phyloP scores from a whole-genome alignment of 2,797 vertebrate genomes.

The Sternarchorhynchus goeldii region DNA sequence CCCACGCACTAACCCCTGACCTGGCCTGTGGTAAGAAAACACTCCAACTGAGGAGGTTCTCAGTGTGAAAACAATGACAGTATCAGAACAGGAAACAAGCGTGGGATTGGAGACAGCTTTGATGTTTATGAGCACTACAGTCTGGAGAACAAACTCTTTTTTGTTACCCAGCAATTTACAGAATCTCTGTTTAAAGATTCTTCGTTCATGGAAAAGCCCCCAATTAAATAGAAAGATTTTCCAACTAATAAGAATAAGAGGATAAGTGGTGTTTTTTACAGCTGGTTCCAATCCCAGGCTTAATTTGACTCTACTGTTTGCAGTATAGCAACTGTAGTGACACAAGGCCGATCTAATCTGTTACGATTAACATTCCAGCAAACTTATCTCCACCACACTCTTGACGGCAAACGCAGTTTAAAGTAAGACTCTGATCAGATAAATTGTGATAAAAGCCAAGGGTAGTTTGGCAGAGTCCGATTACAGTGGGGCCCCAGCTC shows the following conservation, averaged over 20 bases:
- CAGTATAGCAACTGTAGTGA: constrained; percentile 32
- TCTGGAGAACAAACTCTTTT: constrained; percentile 1
- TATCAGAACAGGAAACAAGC: constrained; percentile 42
- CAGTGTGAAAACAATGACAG: constrained; percentile 35
- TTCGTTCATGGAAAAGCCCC: constrained; percentile 20
- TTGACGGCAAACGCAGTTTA: constrained; percentile 41
- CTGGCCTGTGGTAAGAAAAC: constrained; percentile 48
- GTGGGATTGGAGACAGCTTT: constrained; percentile 34
- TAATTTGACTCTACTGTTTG: constrained; percentile 40
- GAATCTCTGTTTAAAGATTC: constrained; percentile 4
- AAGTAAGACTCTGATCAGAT: constrained; percentile 52
- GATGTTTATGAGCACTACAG: constrained; percentile 39
- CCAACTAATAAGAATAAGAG: constrained; percentile 27
- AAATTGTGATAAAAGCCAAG: constrained; percentile 56
- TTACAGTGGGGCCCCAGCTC: constrained; percentile 52
- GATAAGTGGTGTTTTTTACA: constrained; percentile 26
- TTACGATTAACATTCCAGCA: constrained; percentile 62
- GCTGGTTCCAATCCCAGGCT: constrained; percentile 24
- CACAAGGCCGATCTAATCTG: constrained; percentile 58
- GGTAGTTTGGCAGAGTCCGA: constrained; percentile 56
- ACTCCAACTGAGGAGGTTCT: constrained; percentile 24
- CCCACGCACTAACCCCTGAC: constrained; percentile 46
- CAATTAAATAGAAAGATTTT: constrained; percentile 33
- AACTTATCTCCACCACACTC: constrained; percentile 56
- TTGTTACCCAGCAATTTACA: background rate